Evolutionary conservation across 2,888 invertebrate species (phyloP), one percentile per base, ranked within the genome.

Genomic region (Glyphotaelius pellucidus): DNA sequence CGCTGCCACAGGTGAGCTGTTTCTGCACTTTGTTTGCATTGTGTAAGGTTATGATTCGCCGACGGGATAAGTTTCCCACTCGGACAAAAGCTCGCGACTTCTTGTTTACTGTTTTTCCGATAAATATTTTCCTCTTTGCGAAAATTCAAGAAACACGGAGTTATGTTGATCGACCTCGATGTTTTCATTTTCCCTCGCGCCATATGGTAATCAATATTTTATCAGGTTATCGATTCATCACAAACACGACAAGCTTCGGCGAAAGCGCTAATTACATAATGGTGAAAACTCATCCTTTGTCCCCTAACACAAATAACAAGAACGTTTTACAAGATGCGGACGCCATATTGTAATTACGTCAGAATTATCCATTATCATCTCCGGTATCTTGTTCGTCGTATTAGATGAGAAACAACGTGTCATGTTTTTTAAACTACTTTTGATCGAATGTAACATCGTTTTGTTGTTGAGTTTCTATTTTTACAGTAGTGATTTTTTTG

Each of bases 301-400:
- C 88, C 42, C 52, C 42, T 83, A 91, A 84, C 31, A 52, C 92
- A 91, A 91, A 92, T 93, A 91, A 93, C 93, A 93, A 90, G 92
- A 93, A 38, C 89, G 87, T 91, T 92, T 92, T 87, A 95, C 92
- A 95, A 95, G 95, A 96, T 95, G 95, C 95, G 95, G 95, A 95
- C 95, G 95, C 96, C 96, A 95, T 96, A 96, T 96, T 96, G 96
- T 95, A 94, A 95, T 96, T 96, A 96, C 96, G 96, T 95, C 95
- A 95, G 95, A 85, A 91, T 84, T 90, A 67, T 92, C 90, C 92
- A 90, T 90, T 90, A 91, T 89, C 90, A 91, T 92, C 91, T 80
- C 80, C 38, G 81, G 90, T 19, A 90, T 86, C 52, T 83, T 38
- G 90, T 90, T 86, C 31, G 67, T 31, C 31, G 88, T 30, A 47